Evolutionary conservation across 2,888 invertebrate genomes (phyloP).

Genomic region (Hoplodrina ambigua): DNA sequence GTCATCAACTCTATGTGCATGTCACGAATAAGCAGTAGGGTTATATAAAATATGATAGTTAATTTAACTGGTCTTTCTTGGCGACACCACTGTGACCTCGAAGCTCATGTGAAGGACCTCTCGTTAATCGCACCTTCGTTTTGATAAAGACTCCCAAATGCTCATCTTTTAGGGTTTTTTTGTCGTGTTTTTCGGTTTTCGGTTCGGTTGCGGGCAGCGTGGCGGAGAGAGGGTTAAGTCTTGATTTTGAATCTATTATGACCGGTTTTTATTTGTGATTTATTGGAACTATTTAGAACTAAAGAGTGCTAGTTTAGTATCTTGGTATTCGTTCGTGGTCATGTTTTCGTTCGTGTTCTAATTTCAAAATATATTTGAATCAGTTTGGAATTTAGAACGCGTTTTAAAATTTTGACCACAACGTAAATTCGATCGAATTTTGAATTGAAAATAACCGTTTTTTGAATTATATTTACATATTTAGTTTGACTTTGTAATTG

Average conservation of each 20-base stretch:
- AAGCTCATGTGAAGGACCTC: slow-evolving; percentile 64
- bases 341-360: too few relatives aligned
- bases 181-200: slow-evolving; percentile 7
- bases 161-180: slow-evolving; percentile 28
- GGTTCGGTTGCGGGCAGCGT: not conserved
- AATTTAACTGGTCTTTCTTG: slow-evolving; percentile 71
- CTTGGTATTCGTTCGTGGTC: too few relatives aligned
- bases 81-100: slow-evolving; percentile 67
- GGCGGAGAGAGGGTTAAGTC: slow-evolving; percentile 21
- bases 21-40: slow-evolving; percentile 46
- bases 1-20: slow-evolving; percentile 69
- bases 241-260: not conserved
- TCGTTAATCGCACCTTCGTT: slow-evolving; percentile 56
- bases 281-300: not conserved
- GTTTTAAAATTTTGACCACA: too few relatives aligned
- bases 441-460: too few relatives aligned
- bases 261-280: not conserved
- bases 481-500: too few relatives aligned
- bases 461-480: too few relatives aligned
- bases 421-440: too few relatives aligned
- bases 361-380: too few relatives aligned
- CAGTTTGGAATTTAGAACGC: too few relatives aligned
- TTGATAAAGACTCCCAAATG: slow-evolving; percentile 51
- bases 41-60: slow-evolving; percentile 80
- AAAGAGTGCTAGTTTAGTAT: too few relatives aligned